Evolutionary conservation across 2,888 invertebrate species (phyloP).

Genomic region (Marronus borbonicus): DNA sequence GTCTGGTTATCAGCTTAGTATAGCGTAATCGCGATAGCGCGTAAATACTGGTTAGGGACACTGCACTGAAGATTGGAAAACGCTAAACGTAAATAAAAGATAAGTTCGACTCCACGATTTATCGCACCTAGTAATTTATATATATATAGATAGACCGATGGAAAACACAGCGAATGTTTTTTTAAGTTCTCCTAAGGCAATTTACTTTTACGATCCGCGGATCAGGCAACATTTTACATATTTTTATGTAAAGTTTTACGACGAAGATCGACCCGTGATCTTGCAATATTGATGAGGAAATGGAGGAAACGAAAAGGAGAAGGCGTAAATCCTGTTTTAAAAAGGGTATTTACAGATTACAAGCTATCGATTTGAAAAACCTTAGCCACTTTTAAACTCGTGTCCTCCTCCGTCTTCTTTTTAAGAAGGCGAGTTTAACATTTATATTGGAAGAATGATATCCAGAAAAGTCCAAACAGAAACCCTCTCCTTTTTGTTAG

Average conservation of each 20-base stretch:
- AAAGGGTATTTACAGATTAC: constrained; percentile 21
- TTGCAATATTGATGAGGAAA: constrained; percentile 41
- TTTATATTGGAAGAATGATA: constrained; percentile 12
- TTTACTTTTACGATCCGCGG: constrained; percentile 33
- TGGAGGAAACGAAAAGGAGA: constrained; percentile 21
- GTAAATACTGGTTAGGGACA: background rate
- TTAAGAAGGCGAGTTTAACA: constrained; percentile 20
- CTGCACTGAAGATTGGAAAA: background rate
- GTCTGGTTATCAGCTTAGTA: too few species aligned
- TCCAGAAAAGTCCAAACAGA: background rate
- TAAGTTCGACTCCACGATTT: constrained; percentile 4
- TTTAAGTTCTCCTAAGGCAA: constrained; percentile 36
- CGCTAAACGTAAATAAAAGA: constrained; percentile 13
- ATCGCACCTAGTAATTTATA: constrained; percentile 24
- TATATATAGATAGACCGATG: background rate
- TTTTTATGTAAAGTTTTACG: constrained; percentile 39
- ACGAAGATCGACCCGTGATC: constrained; percentile 27
- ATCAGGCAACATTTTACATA: constrained; percentile 32
- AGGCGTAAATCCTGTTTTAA: constrained; percentile 39
- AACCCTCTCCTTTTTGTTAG: constrained; percentile 2
- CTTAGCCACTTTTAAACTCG: constrained; percentile 8
- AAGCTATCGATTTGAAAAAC: constrained; percentile 29
- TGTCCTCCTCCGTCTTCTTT: background rate
- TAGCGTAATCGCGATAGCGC: background rate
- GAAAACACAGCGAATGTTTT: constrained; percentile 30